Evolutionary conservation across 2,797 vertebrate species (phyloP), one percentile per base, ranked within the genome.

Genomic region (Enteromius paludinosus): DNA sequence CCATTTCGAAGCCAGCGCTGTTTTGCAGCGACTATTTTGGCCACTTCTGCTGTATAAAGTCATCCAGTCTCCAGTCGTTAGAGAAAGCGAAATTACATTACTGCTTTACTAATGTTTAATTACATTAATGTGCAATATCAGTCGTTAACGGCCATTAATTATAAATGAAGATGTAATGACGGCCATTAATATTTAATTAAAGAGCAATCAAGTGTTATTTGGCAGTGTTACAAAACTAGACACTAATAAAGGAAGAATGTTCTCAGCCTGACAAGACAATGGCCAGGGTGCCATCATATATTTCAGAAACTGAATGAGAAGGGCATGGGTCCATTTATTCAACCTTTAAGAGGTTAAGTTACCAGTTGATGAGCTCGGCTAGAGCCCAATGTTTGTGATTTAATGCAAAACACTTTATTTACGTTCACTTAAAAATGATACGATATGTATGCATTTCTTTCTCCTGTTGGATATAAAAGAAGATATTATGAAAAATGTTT

Each of bases 141-240:
- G 90, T 93, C 92, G 90, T 94, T 94, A 94, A 92, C 88, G 87
- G 89, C 86, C 86, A 94, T 95, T 92, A 94, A 95, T 95, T 94
- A 94, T 95, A 91, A 93, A 95, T 95, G 94, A 92, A 93, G 93
- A 93, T 91, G 92, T 94, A 95, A 95, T 94, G 93, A 94, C 89
- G 90, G 91, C 86, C 91, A 94, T 95, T 94, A 94, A 95, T 95
- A 94, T 95, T 95, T 95, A 93, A 95, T 95, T 95, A 94, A 95
- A 93, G 92, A 92, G 92, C 93, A 95, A 95, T 95, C 94, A 95
- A 95, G 92, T 94, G 93, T 95, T 95, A 95, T 95, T 95, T 95
- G 93, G 93, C 93, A 91, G 91, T 88, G 93, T 93, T 94, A 94
- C 93, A 94, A 94, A 95, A 94, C 93, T 92, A 93, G 93, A 92